Percentiles rank a stretch among this genome's conserved stretches.
These are phyloP conservation scores for Excalfactoria chinensis DNA, from an alignment of 2,113 vertebrate species.

Conservation along the genomic window DNA sequence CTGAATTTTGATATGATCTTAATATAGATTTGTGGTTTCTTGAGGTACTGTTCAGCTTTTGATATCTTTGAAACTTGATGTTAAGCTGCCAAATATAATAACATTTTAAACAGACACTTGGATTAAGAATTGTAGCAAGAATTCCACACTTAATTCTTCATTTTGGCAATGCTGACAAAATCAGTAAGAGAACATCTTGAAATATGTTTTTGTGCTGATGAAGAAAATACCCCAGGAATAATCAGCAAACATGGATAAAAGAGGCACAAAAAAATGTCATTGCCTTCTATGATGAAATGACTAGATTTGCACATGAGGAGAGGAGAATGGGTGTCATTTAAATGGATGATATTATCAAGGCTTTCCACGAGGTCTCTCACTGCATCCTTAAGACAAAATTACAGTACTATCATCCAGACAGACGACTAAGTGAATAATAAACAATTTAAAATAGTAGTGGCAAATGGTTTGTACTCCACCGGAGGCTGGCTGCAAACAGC, in stretches of 20 bases:
- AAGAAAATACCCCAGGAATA: not conserved
- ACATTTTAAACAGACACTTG: not conserved
- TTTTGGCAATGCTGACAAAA: not conserved
- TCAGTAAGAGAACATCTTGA: not conserved
- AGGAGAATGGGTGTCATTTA: not conserved
- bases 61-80: not conserved
- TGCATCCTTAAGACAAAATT: not conserved
- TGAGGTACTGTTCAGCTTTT: not conserved
- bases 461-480: not conserved
- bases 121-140: not conserved
- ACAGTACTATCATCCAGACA: not conserved
- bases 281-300: not conserved
- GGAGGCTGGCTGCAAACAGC: not conserved
- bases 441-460: not conserved
- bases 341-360: not conserved
- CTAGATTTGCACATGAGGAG: not conserved
- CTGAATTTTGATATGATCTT: not conserved
- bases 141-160: not conserved
- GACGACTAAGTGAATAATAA: not conserved
- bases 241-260: not conserved
- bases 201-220: not conserved
- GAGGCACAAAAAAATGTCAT: not conserved
- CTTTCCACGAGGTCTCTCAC: not conserved
- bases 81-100: not conserved
- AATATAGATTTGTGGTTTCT: not conserved